Conservation (phyloP, 2,113 vertebrate genomes). For the Redunca redunca region DNA sequence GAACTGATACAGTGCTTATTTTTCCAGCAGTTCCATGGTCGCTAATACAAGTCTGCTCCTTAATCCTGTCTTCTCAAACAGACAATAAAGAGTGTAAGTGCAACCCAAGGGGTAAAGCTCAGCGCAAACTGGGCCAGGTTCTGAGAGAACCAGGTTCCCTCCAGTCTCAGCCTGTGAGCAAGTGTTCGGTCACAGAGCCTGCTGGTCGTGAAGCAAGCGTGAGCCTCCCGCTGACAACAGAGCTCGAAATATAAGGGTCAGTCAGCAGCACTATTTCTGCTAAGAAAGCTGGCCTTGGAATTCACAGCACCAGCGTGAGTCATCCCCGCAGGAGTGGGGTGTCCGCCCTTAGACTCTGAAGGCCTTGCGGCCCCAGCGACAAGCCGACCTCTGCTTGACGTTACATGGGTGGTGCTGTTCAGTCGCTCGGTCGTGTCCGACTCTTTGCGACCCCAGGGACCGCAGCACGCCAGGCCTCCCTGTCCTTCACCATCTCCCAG, state of each 20-base stretch:
- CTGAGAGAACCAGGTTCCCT: neutral
- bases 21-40: neutral
- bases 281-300: neutral
- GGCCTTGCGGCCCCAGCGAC: neutral
- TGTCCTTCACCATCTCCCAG: neutral
- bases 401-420: rapidly evolving
- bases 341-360: neutral
- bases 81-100: neutral
- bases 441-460: neutral
- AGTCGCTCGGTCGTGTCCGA: rapidly evolving
- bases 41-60: neutral
- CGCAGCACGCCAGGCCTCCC: neutral
- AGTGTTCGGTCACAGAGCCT: neutral
- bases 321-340: rapidly evolving
- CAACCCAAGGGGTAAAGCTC: rapidly evolving
- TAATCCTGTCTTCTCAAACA: neutral
- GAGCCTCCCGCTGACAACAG: no score
- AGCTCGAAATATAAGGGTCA: neutral
- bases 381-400: neutral
- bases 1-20: neutral
- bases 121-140: rapidly evolving
- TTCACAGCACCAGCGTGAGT: neutral
- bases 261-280: rapidly evolving
- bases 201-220: neutral
- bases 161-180: neutral